Evolutionary conservation across 1,140 invertebrate genomes (phyloP), one percentile per base, ranked within the genome.

Genomic region (Pygmarrhopalites habei): DNA sequence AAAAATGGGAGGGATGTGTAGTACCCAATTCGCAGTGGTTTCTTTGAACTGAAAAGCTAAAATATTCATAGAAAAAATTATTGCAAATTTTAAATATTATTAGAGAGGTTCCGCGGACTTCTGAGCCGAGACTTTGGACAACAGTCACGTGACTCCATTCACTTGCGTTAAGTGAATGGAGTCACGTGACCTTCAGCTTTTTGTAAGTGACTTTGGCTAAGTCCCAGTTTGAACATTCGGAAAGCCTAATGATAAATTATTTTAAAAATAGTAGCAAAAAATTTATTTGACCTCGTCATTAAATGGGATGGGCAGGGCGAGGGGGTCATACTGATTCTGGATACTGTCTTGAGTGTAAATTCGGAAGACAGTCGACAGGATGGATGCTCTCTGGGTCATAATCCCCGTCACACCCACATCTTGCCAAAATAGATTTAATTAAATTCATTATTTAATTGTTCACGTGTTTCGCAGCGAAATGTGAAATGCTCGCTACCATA

Each of bases 261-360:
- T n/a, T n/a, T n/a, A n/a, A n/a, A n/a, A n/a, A n/a, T n/a, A n/a
- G n/a, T n/a, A n/a, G n/a, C n/a, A n/a, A n/a, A n/a, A n/a, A n/a
- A n/a, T n/a, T n/a, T n/a, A n/a, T n/a, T n/a, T n/a, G n/a, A 68
- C 66, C 30, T 52, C 62, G 47, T 52, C 29, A 60, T 62, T 47
- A 62, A 62, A 70, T 29, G 62, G 62, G 29, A 70, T 63, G 5
- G 62, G 65, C 1, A 53, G 47, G 5, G 55, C 58, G 0, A 26
- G 21, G 2, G 62, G 41, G 43, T 70, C 68, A 30, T 67, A 65
- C 1, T 29, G 49, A 17, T 60, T 49, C 32, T 62, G 59, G 2
- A 46, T 23, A 57, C 49, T 46, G 15, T 59, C 41, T 17, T 62
- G 39, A 10, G 23, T 14, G 4, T 60, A 26, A 17, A 21, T 26